Evolutionary conservation across 2,888 invertebrate species (phyloP).

Genomic region (Brachynemurus nebulosus): DNA sequence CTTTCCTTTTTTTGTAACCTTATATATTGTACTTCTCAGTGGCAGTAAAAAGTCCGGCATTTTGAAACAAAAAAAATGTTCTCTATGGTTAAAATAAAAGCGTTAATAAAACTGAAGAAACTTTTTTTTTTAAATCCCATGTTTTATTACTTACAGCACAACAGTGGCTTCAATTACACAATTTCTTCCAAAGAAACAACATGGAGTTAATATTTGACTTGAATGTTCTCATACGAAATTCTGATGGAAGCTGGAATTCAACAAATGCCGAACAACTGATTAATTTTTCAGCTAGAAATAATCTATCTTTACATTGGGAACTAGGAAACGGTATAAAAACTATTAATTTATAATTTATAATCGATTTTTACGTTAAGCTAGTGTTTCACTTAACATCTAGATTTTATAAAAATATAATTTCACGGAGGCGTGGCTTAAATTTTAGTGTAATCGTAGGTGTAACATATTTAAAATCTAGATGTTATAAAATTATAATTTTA

Average conservation of each 20-base stretch:
- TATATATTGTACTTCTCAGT: no score
- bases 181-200: slow-evolving; percentile 41
- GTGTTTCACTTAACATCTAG: no score
- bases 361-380: not conserved
- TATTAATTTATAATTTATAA: not conserved
- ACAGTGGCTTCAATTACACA: slow-evolving; percentile 47
- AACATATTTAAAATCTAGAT: no score
- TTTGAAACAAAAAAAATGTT: no score
- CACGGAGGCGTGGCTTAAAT: no score
- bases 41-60: no score
- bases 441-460: no score
- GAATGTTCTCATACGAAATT: slow-evolving; percentile 47
- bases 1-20: no score
- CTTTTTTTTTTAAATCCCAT: not conserved
- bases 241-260: slow-evolving; percentile 45
- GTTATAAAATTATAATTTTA: no score
- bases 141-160: slow-evolving; percentile 28
- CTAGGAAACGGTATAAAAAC: slow-evolving; percentile 47
- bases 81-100: not conserved
- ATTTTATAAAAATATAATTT: no score
- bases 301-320: slow-evolving; percentile 49
- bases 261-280: slow-evolving; percentile 51
- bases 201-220: slow-evolving; percentile 53
- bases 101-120: not conserved
- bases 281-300: slow-evolving; percentile 40